A percentile compares a stretch with the other conserved stretches of the same genome.
Conservation (phyloP, 92 coral and sea anemone genomes). For the Isaurus tuberculatus region DNA sequence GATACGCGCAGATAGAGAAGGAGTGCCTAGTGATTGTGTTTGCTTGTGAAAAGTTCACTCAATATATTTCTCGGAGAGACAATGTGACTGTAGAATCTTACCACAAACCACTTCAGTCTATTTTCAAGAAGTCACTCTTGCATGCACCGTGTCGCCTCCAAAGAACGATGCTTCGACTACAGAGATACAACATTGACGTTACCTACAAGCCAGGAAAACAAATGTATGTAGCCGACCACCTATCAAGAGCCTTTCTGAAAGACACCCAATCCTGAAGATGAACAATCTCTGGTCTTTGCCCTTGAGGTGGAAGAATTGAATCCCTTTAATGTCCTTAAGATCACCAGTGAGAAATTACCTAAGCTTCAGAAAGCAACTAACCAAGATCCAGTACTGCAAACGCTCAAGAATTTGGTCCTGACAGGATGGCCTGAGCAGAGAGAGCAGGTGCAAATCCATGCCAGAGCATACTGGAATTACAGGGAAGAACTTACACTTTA, state of each 20-base stretch:
- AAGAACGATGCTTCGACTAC: neutral
- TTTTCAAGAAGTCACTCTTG: no score
- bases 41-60: no score
- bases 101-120: no score
- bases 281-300: neutral
- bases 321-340: neutral
- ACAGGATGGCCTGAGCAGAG: slow-evolving; percentile 30
- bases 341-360: slow-evolving; percentile 1
- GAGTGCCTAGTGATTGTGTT: no score
- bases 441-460: neutral
- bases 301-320: neutral
- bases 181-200: neutral
- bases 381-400: slow-evolving; percentile 68
- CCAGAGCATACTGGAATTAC: slow-evolving; percentile 19
- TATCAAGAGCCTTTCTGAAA: slow-evolving; percentile 8
- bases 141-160: no score
- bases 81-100: no score
- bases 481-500: slow-evolving; percentile 52
- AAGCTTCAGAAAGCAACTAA: slow-evolving; percentile 23
- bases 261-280: slow-evolving; percentile 45
- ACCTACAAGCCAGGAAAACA: neutral
- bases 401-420: slow-evolving; percentile 53
- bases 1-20: no score
- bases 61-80: no score
- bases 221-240: neutral